Conservation (phyloP, 2,888 invertebrate genomes). For the Gasteruption jaculator region DNA sequence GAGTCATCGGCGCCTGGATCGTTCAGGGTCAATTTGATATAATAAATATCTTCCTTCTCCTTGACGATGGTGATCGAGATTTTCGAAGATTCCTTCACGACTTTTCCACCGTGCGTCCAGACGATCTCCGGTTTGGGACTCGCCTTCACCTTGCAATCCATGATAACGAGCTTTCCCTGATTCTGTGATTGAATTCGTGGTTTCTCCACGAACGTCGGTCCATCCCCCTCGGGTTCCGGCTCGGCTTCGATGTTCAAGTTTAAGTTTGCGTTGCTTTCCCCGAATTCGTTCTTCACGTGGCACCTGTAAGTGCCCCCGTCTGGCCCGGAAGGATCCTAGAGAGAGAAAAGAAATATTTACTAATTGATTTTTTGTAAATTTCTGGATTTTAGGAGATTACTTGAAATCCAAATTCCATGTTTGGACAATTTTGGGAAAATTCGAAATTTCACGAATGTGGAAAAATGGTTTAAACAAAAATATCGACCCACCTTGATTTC, state of each 20-base stretch:
- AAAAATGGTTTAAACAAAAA: background rate
- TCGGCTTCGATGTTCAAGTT: conserved; percentile 96
- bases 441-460: conserved; percentile 1
- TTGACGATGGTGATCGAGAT: conserved; percentile 70
- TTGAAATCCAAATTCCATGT: conserved; percentile 9
- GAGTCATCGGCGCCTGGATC: conserved; percentile 95
- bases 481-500: conserved; percentile 65
- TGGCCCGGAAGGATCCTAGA: conserved; percentile 71
- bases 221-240: conserved; percentile 88
- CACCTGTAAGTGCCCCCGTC: conserved; percentile 90
- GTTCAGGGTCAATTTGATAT: conserved; percentile 79
- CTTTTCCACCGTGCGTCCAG: conserved; percentile 78
- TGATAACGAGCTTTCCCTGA: conserved; percentile 77
- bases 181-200: conserved; percentile 82
- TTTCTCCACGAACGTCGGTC: conserved; percentile 91
- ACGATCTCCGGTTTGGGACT: conserved; percentile 75
- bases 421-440: conserved; percentile 1
- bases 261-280: conserved; percentile 94
- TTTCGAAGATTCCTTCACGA: conserved; percentile 77
- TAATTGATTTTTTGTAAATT: background rate
- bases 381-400: conserved; percentile 2
- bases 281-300: conserved; percentile 91
- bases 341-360: conserved; percentile 20
- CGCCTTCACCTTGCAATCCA: conserved; percentile 84
- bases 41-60: conserved; percentile 75